phyloP scores from a whole-genome alignment of 2,113 vertebrate species.

The Eulacestoma nigropectus region DNA sequence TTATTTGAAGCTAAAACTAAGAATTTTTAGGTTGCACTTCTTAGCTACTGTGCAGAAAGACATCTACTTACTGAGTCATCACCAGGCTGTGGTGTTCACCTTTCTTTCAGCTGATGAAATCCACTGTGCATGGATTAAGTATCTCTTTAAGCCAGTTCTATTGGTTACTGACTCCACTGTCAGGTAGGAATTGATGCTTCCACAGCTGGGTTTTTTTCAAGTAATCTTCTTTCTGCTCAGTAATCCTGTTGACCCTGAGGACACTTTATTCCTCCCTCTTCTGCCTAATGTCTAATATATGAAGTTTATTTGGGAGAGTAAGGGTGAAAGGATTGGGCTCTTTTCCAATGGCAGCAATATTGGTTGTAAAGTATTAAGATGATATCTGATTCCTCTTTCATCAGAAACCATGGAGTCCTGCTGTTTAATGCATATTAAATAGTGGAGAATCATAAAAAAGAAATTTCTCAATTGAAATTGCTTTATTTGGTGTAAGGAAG shows the following conservation, averaged over 20 bases:
- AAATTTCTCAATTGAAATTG: background rate
- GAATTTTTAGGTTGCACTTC: background rate
- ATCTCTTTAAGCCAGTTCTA: background rate
- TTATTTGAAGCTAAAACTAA: background rate
- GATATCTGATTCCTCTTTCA: background rate
- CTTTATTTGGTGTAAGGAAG: background rate
- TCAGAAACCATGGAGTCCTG: background rate
- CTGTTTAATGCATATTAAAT: slow-evolving; percentile 11
- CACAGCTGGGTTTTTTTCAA: background rate
- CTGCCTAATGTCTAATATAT: background rate
- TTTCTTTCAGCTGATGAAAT: background rate
- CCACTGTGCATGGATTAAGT: background rate
- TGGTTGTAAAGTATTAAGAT: background rate
- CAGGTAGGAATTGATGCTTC: background rate
- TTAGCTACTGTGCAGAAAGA: background rate
- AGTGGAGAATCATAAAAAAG: background rate
- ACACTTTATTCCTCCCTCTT: background rate
- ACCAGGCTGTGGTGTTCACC: background rate
- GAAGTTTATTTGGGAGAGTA: background rate
- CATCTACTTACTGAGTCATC: background rate
- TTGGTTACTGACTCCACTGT: background rate
- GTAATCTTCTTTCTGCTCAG: background rate
- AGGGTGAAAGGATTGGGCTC: background rate
- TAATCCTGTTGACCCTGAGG: background rate
- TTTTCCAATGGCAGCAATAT: background rate